These are phyloP conservation scores for Agapornis canus DNA, from an alignment of 2,797 vertebrate species.

Conservation along the genomic window DNA sequence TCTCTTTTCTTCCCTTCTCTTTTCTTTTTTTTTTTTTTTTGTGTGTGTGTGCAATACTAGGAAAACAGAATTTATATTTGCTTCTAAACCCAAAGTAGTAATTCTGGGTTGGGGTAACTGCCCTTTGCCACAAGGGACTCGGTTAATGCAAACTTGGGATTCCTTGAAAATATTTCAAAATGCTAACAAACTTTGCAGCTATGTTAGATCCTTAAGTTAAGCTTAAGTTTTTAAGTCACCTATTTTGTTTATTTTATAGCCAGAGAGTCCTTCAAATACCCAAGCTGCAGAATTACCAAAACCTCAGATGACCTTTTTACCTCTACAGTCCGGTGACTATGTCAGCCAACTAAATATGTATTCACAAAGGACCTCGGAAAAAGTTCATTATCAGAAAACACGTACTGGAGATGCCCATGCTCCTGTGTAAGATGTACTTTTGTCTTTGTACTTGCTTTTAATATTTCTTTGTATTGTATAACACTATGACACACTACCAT, in stretches of 20 bases:
- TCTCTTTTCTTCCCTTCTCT: too few relatives aligned
- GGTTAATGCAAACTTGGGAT: neutral
- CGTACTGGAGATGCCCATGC: neutral
- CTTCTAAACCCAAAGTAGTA: neutral
- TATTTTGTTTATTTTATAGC: neutral
- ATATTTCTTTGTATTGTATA: neutral
- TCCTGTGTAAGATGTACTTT: slow-evolving; percentile 15
- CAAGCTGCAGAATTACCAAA: neutral
- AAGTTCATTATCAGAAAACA: fast-evolving
- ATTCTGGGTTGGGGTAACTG: neutral
- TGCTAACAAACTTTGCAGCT: neutral
- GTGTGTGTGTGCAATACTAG: neutral
- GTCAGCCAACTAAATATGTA: neutral
- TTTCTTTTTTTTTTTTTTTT: neutral
- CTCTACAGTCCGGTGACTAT: fast-evolving
- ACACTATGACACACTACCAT: neutral
- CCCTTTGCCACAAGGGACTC: neutral
- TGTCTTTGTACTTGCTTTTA: neutral
- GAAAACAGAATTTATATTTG: neutral
- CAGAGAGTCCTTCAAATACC: fast-evolving
- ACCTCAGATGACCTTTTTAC: neutral
- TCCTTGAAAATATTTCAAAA: neutral
- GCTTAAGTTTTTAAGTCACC: neutral
- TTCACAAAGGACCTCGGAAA: fast-evolving
- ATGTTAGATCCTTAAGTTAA: neutral